Base-by-base conservation (phyloP, 1,140 invertebrate genomes). In the Aleiodes sp. region DNA sequence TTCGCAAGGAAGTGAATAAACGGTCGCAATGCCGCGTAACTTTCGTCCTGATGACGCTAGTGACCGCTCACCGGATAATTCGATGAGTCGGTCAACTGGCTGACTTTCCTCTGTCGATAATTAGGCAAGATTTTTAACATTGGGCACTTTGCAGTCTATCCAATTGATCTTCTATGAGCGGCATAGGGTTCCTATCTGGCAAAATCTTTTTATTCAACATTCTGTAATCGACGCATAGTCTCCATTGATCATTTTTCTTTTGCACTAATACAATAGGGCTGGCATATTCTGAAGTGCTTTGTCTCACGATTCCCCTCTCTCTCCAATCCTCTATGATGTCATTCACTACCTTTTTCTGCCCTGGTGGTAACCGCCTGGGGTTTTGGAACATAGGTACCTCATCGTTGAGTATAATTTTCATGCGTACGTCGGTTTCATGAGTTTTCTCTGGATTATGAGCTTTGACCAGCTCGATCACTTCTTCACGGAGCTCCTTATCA, bases 171-270 rank as follows among this genome's bases (percentile, higher is more conserved):
- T 73, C 65, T 2, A 71, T 71, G 4, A 68, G 24, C 9, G 69
- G 72, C 19, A 71, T 37, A 10, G 73, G 66, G 19, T 68, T 65
- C 6, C 61, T 29, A 14, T 68, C 63, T 57, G 52, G 68, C 7
- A 71, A 10, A 24, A 71, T 59, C 37, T 71, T 71, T 29, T 39
- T 26, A 60, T 73, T 73, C 6, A 73, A 10, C 3, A 33, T 41
- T 19, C 70, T 59, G 24, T 71, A 73, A 29, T 71, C 72, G 14
- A 71, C 31, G 46, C 72, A 73, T 7, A 73, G 24, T 69, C 72
- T 57, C 2, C 41, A 10, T 19, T 43, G 19, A 0, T 64, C 65
- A 33, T 71, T 62, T 56, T 74, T 74, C 43, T 71, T 66, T 10
- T 68, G 52, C 1, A 68, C 66, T 16, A 70, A 24, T 14, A 71